Base-by-base conservation (phyloP, 2,797 vertebrate genomes). In the Chiloscyllium punctatum region DNA sequence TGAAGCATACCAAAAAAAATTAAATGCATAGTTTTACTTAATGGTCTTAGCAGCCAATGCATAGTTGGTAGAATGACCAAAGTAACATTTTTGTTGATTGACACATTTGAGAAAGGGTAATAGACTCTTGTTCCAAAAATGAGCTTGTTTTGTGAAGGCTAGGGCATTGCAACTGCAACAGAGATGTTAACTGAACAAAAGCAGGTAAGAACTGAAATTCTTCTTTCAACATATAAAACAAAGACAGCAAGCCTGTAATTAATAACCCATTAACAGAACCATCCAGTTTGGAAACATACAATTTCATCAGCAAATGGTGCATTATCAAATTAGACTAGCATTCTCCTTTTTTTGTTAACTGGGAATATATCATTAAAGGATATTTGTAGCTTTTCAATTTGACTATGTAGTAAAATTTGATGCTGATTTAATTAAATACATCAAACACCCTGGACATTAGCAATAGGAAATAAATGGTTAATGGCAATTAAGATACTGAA, bases 391-490 rank as follows among this genome's bases (percentile, higher is more conserved):
- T 21, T 91, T 82, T 66, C 23, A 15, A 18, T 69, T 69, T 69
- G 90, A 42, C 16, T 42, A 92, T 18, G 68, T 15, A 42, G 57
- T 66, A 92, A 68, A 92, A 92, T 25, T 37, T 92, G 62, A n/a
- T 92, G 30, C 90, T 51, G 33, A 91, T 62, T 91, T 91, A 92
- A 92, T 92, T 92, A 92, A 92, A 42, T 25, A 88, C 51, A 27
- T 23, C 33, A 69, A 92, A n/a, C 30, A 66, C 15, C 1, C 62
- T 9, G n/a, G 62, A 92, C n/a, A 42, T 18, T 37, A 25, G 33
- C 62, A 68, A 92, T 42, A 92, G 62, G 62, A 68, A 92, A 69
- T 68, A 57, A 91, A 91, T 62, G 88, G 88, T 91, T 90, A 69
- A 92, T 69, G 88, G 0, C n/a, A 92, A 92, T 68, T 92, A 92